These are phyloP conservation scores for Microctenopoma stevenorrisi DNA, from an alignment of 2,797 vertebrate species.

Conservation along the genomic window DNA sequence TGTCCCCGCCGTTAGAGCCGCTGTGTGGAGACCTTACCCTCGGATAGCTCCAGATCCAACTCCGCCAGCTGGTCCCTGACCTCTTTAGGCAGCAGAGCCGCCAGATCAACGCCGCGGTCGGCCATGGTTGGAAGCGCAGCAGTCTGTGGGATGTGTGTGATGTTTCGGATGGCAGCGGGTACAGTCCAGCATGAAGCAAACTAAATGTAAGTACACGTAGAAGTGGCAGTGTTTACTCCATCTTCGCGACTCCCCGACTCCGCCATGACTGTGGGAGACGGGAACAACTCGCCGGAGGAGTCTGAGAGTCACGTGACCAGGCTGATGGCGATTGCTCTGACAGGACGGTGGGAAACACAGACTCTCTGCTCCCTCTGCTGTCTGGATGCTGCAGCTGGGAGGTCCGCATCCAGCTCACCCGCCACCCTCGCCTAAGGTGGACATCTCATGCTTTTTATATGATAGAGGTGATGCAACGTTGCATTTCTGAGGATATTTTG, in stretches of 20 bases:
- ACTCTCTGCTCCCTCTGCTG: slow-evolving; percentile 77
- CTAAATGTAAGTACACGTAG: slow-evolving; percentile 1
- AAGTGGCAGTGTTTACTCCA: slow-evolving; percentile 70
- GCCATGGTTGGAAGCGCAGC: slow-evolving; percentile 81
- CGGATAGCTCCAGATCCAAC: slow-evolving; percentile 97
- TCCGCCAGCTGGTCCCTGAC: slow-evolving; percentile 96
- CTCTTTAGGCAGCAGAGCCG: slow-evolving; percentile 92
- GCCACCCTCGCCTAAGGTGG: slow-evolving; percentile 5
- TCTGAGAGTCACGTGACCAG: slow-evolving; percentile 78
- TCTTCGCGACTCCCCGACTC: slow-evolving; percentile 74
- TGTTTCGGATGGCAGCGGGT: slow-evolving; percentile 31
- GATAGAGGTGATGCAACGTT: too few relatives aligned
- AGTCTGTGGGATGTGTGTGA: slow-evolving; percentile 48
- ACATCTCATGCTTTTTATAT: background rate
- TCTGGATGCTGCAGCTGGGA: slow-evolving; percentile 17
- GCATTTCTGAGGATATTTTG: too few relatives aligned
- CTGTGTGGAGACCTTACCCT: slow-evolving; percentile 83
- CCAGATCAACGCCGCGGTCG: slow-evolving; percentile 88
- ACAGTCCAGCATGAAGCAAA: slow-evolving; percentile 58
- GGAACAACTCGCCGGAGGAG: slow-evolving; percentile 68
- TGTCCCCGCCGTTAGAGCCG: background rate
- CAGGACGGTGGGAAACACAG: slow-evolving; percentile 20
- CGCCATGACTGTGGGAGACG: slow-evolving; percentile 83
- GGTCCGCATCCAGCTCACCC: slow-evolving; percentile 40
- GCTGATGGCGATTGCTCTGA: slow-evolving; percentile 51